Base-by-base conservation (phyloP, 2,888 invertebrate species). In the Spodoptera picta region DNA sequence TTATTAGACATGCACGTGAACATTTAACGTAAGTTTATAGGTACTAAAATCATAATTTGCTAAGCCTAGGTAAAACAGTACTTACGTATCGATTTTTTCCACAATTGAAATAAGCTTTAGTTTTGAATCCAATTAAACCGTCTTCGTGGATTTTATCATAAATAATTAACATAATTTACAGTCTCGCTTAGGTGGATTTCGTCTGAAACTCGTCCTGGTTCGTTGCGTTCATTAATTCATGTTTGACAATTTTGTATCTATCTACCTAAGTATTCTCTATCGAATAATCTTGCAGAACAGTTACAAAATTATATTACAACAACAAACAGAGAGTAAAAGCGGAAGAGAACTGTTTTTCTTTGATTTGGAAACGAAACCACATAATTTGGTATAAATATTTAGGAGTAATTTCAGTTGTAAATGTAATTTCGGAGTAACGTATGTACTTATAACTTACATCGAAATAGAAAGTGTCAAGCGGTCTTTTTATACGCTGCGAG, bases 21-120 rank as follows among this genome's bases (percentile, higher is more conserved):
- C 62, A 60, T 68, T 63, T 45, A 57, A 45, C 11, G 14, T 56
- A 45, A 61, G 45, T 42, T 48, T 19, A 19, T 19, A 19, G 66
- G 66, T 14, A 58, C 55, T 61, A 50, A 56, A 61, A 59, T 61
- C 43, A 31, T 58, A 58, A 55, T 55, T 65, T 46, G 45, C 56
- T 12, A 45, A 56, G 64, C 42, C 19, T 24, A 42, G 14, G 11
- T 49, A 10, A 56, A 3, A 12, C 23, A 23, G 24, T 55, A 42
- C 50, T 45, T 44, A 19, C 19, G 19, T 19, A 45, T 43, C 2
- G 36, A 36, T 36, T 36, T 7, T 36, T 50, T 14, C 5, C 4
- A 27, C 23, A 14, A 47, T 51, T 63, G 27, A 47, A 47, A 10
- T 42, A 43, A 43, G 3, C 23, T 43, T 51, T 48, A 44, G 48